Conservation (phyloP, 2,113 vertebrate species). For the Jaculus jaculus region DNA sequence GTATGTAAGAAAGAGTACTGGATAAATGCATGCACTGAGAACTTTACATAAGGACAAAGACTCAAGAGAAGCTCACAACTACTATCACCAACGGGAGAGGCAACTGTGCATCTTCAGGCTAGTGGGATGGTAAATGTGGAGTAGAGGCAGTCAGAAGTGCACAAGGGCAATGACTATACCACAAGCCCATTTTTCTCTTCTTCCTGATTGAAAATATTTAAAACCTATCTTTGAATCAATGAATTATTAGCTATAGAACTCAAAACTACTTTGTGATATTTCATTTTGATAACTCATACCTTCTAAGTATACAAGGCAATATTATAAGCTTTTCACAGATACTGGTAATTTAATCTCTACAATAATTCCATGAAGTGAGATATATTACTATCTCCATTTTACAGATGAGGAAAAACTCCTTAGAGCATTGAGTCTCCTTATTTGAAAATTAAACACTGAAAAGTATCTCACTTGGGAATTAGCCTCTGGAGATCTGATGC, state of each 20-base stretch:
- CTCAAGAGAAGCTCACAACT: neutral
- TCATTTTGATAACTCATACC: neutral
- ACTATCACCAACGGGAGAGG: neutral
- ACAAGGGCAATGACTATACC: neutral
- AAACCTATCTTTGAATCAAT: neutral
- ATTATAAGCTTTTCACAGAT: neutral
- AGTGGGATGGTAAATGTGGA: neutral
- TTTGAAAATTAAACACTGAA: neutral
- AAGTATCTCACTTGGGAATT: neutral
- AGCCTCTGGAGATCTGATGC: neutral
- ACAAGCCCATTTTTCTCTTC: neutral
- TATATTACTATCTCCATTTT: neutral
- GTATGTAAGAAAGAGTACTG: neutral
- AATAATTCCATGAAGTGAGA: neutral
- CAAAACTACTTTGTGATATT: conserved; percentile 24
- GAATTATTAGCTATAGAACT: neutral
- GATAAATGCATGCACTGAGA: neutral
- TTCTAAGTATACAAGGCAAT: neutral
- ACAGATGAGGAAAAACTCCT: neutral
- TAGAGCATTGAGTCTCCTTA: neutral
- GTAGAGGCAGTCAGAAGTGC: neutral
- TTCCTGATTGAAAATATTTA: neutral
- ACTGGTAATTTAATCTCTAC: neutral
- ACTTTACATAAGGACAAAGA: neutral
- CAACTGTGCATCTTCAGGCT: neutral